Evolutionary conservation across 1,140 invertebrate genomes (phyloP), one percentile per base, ranked within the genome.

Genomic region (Philaenus spumarius): DNA sequence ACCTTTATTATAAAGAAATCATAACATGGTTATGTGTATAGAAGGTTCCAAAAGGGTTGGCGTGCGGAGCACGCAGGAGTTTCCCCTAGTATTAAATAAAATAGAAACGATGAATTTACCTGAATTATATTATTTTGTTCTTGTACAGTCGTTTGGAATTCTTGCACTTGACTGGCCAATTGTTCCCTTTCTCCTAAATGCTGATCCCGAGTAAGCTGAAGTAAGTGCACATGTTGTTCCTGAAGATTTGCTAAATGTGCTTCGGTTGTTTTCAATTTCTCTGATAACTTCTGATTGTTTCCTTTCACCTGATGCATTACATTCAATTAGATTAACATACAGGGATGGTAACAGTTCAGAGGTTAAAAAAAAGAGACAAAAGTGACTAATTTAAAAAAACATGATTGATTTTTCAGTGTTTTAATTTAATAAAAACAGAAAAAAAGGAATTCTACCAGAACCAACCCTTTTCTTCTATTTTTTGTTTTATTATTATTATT

Each of bases 131-230:
- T 80, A 43, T 85, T 82, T 64, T 86, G 84, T 35, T 83, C 78
- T 55, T 80, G 73, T 12, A 87, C 73, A 60, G 78, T 81, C n/a
- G 77, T 70, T 57, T 79, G 80, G 54, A 87, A 69, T 14, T 82
- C 79, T 9, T 78, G 72, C 14, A 89, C 71, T 70, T 84, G 78
- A 11, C 77, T 72, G 62, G 82, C 78, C 4, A 90, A 72, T 66
- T 84, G 84, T 62, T 89, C 85, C 24, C 87, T 77, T 60, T 88
- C 86, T 20, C 77, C 75, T 4, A 89, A 77, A 66, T 86, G 84
- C 62, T 78, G 82, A 66, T 89, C 83, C 69, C 81, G 87, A 64
- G 80, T 85, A 6, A 89, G 71, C 61, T 82, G 77, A 47, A 80
- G 68, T 54, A 87, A 74, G 71, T 86, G 83, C 64, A 80, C 82